phyloP scores from a whole-genome alignment of 2,797 vertebrate species.

The Salmo trutta region DNA sequence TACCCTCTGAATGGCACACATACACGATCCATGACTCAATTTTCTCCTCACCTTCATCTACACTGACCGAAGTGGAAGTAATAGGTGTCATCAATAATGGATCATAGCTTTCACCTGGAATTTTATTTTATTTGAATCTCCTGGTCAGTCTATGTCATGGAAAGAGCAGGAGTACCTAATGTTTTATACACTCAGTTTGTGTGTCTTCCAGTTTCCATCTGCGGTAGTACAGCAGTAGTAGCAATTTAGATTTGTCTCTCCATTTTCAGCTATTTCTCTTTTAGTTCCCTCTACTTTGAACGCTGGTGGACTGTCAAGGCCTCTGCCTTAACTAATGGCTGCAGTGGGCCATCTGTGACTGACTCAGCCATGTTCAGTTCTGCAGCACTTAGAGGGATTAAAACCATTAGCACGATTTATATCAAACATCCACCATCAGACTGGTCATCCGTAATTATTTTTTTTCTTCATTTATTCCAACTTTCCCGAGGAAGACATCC shows the following conservation, averaged over 20 bases:
- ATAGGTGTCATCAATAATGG: too few relatives aligned
- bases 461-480: constrained; percentile 25
- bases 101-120: too few relatives aligned
- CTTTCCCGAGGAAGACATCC: constrained; percentile 45
- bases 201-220: constrained; percentile 39
- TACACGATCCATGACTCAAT: too few relatives aligned
- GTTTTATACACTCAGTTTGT: constrained; percentile 46
- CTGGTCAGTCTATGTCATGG: too few relatives aligned
- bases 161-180: neutral
- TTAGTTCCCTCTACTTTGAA: neutral
- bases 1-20: too few relatives aligned
- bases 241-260: neutral
- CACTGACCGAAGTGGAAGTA: too few relatives aligned
- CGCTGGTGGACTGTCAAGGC: neutral
- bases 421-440: constrained; percentile 67
- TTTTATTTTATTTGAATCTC: too few relatives aligned
- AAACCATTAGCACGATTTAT: constrained; percentile 73
- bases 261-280: neutral
- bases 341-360: constrained; percentile 2
- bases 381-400: constrained; percentile 63
- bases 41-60: too few relatives aligned
- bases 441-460: constrained; percentile 43
- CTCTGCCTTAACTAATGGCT: constrained; percentile 18
- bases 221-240: neutral
- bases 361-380: constrained; percentile 26